These are phyloP conservation scores for Adelognathus sp. DNA, from an alignment of 2,888 invertebrate genomes.

Conservation along the genomic window DNA sequence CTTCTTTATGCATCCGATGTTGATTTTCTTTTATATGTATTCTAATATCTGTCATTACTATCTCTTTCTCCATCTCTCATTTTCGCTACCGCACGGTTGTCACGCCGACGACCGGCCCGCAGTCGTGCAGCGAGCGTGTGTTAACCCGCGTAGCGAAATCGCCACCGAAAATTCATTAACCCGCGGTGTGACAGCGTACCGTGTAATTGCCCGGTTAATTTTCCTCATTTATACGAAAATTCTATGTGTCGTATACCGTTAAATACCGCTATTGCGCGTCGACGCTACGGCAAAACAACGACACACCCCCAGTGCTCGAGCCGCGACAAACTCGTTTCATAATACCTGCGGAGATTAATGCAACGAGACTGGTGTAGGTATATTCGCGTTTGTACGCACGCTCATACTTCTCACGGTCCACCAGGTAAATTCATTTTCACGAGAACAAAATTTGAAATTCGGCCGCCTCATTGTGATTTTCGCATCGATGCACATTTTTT, in stretches of 20 bases:
- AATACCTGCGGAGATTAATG: constrained; percentile 3
- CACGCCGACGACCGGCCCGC: background rate
- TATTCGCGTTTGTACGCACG: background rate
- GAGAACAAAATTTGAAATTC: background rate
- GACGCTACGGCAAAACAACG: background rate
- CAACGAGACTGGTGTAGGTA: background rate
- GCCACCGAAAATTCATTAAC: constrained; percentile 50
- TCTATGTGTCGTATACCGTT: constrained; percentile 18
- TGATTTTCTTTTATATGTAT: too few species aligned
- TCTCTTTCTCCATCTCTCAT: too few species aligned
- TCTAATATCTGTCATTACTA: too few species aligned
- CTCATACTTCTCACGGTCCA: background rate
- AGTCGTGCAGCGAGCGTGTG: background rate
- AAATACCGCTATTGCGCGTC: constrained; percentile 29
- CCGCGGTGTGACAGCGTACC: constrained; percentile 30
- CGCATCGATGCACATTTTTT: background rate
- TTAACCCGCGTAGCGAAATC: constrained; percentile 38
- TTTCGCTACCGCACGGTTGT: background rate
- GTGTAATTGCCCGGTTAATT: constrained; percentile 54
- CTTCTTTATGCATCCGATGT: too few species aligned
- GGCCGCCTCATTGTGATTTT: background rate
- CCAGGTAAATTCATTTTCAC: constrained; percentile 4
- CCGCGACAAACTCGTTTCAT: background rate
- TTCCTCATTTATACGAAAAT: constrained; percentile 56
- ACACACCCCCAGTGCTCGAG: background rate